Evolutionary conservation across 2,888 invertebrate species (phyloP), one percentile per base, ranked within the genome.

Genomic region (Nasonovia ribisnigri): DNA sequence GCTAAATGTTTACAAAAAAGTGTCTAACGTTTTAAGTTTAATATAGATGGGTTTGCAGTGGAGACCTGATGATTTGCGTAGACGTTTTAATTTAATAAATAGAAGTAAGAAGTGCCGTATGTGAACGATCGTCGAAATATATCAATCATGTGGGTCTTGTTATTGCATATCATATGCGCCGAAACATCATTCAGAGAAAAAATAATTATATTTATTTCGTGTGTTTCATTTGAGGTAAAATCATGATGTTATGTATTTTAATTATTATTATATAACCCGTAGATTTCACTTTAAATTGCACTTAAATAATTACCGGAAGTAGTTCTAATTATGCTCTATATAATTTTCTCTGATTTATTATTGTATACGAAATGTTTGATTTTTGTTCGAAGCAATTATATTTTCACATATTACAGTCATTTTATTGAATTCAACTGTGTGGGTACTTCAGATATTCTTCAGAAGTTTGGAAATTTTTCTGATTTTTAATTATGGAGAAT

Each of bases 101-200:
- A 84, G 13, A 84, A 84, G 26, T 84, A 54, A 88, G 26, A n/a
- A 67, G n/a, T 67, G 90, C 90, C 90, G 60, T 46, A 67, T 11
- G 10, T 46, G n/a, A 29, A 57, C n/a, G 77, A 8, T 46, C 3
- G 20, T 10, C 2, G 90, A 48, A 24, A 77, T 24, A 8, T 36
- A 90, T 90, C 48, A 90, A 24, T 48, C 90, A n/a, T 13, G 16
- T 13, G 3, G 2, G 67, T 67, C 11, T 46, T 48, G 5, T 20
- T 48, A 67, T 90, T 90, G 90, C 67, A 48, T 90, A 90, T 36
- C 11, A 36, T 5, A 6, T 8, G 36, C 67, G 90, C 90, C 90
- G 20, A 26, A 26, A 2, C n/a, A 36, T 67, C 77, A 77, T 77
- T 77, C 77, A 36, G 8, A 24, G 20, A 36, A 20, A 60, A 36